Base-by-base conservation (phyloP, 2,888 invertebrate species). In the Ariolimax columbianus region DNA sequence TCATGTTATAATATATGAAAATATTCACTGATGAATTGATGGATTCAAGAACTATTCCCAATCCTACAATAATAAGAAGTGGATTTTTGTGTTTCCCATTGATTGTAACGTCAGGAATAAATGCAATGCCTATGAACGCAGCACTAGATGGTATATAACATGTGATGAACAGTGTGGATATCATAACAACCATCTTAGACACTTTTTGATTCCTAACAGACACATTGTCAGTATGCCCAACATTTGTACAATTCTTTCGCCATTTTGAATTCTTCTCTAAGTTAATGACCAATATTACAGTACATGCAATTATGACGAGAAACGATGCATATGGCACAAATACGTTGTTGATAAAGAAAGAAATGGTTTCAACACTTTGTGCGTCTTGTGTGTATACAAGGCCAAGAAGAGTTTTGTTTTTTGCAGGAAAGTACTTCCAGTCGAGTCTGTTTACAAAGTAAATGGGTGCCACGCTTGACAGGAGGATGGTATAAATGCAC, bases 11-110 rank as follows among this genome's bases (percentile, higher is more conserved):
- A 23, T 73, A 73, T 11, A 73, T 73, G n/a, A 73, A 73, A 43
- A 73, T 73, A 43, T 73, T 73, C 1, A n/a, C 47, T 43, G 73
- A 73, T 1, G 73, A 43, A 43, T 73, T 73, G n/a, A 73, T 73
- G 1, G 73, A 73, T 43, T 73, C 73, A 1, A 43, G 11, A 17
- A 73, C 0, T 43, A 73, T n/a, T 17, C 40, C 73, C 6, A n/a
- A n/a, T 9, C 14, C 73, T 9, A 26, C 73, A 30, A 40, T 14
- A 26, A 73, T 0, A 14, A n/a, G 43, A 1, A 43, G 43, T 6
- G 47, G 1, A n/a, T 72, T 72, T 4, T 40, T 40, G n/a, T 72
- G 23, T 26, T 38, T 38, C 2, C 72, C 72, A 40, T 40, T 40
- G 14, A 66, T 17, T 23, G 66, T 66, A 14, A 66, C 33, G 0